A percentile compares a stretch with the other conserved stretches of the same genome.
Evolutionary conservation across 2,797 vertebrate genomes (phyloP).

Genomic region (Ispidina picta): DNA sequence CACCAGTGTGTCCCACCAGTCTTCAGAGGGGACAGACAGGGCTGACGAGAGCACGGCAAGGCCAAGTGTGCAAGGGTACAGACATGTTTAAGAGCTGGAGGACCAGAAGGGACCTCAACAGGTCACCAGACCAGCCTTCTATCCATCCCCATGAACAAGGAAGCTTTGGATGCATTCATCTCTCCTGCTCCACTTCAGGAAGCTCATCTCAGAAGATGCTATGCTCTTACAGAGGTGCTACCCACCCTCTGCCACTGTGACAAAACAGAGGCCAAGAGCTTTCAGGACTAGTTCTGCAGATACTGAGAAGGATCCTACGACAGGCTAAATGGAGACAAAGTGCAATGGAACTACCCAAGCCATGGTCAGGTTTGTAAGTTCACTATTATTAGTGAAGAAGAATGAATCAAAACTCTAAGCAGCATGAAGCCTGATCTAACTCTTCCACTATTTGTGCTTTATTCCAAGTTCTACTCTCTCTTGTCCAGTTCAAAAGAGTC

Average conservation of each 20-base stretch:
- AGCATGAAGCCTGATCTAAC: neutral
- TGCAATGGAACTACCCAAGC: slow-evolving; percentile 8
- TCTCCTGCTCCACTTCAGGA: neutral
- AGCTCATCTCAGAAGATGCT: neutral
- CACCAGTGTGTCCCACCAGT: neutral
- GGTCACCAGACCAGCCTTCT: neutral
- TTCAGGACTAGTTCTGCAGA: neutral
- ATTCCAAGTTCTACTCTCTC: slow-evolving; percentile 8
- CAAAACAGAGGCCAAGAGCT: neutral
- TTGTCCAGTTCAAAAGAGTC: neutral
- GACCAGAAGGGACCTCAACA: neutral
- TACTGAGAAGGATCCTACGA: neutral
- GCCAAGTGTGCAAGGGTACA: neutral
- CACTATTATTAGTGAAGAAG: slow-evolving; percentile 1
- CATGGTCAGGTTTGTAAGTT: neutral
- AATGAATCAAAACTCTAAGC: neutral
- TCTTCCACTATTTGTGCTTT: slow-evolving; percentile 60
- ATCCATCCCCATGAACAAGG: neutral
- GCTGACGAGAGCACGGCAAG: neutral
- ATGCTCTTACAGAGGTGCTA: neutral
- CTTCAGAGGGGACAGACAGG: neutral
- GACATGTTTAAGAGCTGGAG: neutral
- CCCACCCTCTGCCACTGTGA: neutral
- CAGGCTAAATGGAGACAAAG: neutral
- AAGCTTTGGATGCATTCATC: neutral